A percentile compares a stretch with the other conserved stretches of the same genome.
These are phyloP conservation scores for Toxonevra muliebris DNA, from an alignment of 2,888 invertebrate genomes.

Conservation along the genomic window DNA sequence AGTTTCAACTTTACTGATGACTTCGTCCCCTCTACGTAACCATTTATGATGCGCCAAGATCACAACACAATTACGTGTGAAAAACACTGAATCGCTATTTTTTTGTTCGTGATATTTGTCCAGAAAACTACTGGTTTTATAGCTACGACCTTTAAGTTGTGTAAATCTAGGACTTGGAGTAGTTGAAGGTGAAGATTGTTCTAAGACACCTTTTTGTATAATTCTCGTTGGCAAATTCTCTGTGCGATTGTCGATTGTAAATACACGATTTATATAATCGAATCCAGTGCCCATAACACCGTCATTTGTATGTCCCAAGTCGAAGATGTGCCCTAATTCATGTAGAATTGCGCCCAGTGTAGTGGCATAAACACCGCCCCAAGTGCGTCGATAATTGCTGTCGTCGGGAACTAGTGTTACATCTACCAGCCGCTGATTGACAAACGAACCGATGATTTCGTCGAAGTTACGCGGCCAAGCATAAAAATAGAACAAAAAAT, in stretches of 20 bases:
- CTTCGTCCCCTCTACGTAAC: conserved; percentile 44
- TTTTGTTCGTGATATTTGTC: conserved; percentile 62
- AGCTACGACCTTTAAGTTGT: conserved; percentile 47
- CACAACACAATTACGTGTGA: conserved; percentile 58
- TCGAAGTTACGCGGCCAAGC: no score
- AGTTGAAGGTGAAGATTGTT: background rate
- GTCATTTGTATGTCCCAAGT: conserved; percentile 87
- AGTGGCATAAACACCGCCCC: conserved; percentile 88
- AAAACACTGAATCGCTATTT: conserved; percentile 60
- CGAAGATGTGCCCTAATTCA: conserved; percentile 90
- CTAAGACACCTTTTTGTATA: conserved; percentile 37
- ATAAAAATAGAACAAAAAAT: no score
- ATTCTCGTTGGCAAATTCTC: conserved; percentile 60
- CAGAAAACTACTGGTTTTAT: conserved; percentile 47
- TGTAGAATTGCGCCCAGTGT: conserved; percentile 92
- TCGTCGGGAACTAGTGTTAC: conserved; percentile 82
- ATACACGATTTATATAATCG: conserved; percentile 82
- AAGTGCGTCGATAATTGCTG: conserved; percentile 87
- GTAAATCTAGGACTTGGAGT: conserved; percentile 53
- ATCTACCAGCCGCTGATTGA: conserved; percentile 72
- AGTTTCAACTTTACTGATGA: background rate
- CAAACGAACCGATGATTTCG: conserved; percentile 40
- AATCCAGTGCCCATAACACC: conserved; percentile 95
- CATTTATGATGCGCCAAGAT: conserved; percentile 61
- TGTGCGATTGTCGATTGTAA: conserved; percentile 70